phyloP scores from a whole-genome alignment of 2,113 vertebrate species.

The Sminthopsis crassicaudata region DNA sequence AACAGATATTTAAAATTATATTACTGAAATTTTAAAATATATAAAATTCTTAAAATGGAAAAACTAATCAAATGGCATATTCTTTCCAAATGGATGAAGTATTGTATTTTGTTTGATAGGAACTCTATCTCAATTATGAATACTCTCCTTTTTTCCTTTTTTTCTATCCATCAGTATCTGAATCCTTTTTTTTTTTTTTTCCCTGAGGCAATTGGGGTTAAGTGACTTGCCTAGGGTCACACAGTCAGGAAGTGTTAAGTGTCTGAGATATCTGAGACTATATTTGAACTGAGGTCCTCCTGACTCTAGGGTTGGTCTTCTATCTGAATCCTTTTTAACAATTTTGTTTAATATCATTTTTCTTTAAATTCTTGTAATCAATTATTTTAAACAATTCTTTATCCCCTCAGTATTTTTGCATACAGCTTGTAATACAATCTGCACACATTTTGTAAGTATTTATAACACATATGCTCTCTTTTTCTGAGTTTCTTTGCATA shows the following conservation, averaged over 20 bases:
- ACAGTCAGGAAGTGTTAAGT: too few relatives aligned
- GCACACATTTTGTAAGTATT: background rate
- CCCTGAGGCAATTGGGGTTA: too few relatives aligned
- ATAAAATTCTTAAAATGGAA: conserved; percentile 24
- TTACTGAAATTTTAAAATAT: conserved; percentile 58
- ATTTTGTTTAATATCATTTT: background rate
- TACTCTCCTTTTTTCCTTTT: background rate
- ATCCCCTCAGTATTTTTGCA: background rate
- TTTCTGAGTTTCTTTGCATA: background rate
- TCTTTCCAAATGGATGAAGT: conserved; percentile 6
- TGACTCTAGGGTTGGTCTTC: too few relatives aligned
- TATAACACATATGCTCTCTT: background rate
- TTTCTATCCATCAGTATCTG: background rate
- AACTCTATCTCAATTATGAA: background rate
- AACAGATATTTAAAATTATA: conserved; percentile 49
- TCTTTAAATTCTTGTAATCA: conserved; percentile 20
- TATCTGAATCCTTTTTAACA: background rate
- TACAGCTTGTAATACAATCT: background rate
- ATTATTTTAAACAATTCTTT: background rate
- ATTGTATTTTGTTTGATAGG: conserved; percentile 28
- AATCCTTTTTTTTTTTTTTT: background rate
- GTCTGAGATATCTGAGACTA: too few relatives aligned
- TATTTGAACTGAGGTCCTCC: too few relatives aligned
- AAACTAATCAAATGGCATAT: conserved; percentile 6
- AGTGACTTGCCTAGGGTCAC: too few relatives aligned